Base-by-base conservation (phyloP, 2,797 vertebrate species). In the Thalassophryne amazonica region DNA sequence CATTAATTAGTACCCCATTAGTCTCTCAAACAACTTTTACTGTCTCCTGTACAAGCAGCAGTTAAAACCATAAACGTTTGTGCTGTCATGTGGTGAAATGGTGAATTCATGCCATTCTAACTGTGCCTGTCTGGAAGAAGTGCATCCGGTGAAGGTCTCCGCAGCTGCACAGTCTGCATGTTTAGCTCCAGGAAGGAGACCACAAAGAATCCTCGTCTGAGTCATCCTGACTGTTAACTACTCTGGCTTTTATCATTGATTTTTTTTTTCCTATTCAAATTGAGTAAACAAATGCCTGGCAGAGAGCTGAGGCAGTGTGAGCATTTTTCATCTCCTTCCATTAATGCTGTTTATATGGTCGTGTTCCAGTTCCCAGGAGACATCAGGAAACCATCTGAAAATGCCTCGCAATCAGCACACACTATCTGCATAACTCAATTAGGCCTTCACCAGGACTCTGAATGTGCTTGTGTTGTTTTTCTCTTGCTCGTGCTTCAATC, bases 201-300 rank as follows among this genome's bases (percentile, higher is more conserved):
- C 49, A 46, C 54, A 69, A 56, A 53, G 57, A 19, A 45, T 38
- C 16, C 48, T 48, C 24, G 27, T 36, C 28, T 7, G 19, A 76
- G 68, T 76, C 63, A 58, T 76, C 41, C 45, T 64, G 57, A 64
- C 60, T 64, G 28, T 47, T 53, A 73, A 79, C 40, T 39, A 64
- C 68, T 71, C 30, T 9, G 43, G 60, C 78, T 78, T 77, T 69
- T 61, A 63, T 81, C 80, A 86, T 70, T 56, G 63, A 84, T 80
- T 68, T 59, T n/a, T 60, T 43, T 73, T 61, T 60, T 77, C 59
- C 46, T 36, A 68, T 83, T 79, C 62, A 70, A 77, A 78, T 69
- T 62, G 73, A 66, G 59, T 85, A 84, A 86, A 86, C 78, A 84
- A 83, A 74, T 54, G 63, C 31, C 73, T 83, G 76, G 68, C 60